Evolutionary conservation across 2,797 vertebrate species (phyloP).

Genomic region (Champsocephalus esox): DNA sequence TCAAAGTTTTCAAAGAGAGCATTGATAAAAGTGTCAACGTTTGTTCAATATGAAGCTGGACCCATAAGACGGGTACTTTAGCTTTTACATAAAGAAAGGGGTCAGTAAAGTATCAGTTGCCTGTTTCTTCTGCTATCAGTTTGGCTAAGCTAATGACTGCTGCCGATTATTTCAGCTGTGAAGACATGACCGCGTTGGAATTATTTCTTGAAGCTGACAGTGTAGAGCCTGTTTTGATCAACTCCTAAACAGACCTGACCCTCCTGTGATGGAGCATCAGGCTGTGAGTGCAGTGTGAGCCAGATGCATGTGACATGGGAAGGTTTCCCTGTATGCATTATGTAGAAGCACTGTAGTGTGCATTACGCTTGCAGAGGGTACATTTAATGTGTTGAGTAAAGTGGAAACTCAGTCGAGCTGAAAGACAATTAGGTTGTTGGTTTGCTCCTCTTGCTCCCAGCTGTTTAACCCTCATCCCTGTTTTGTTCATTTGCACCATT

Average conservation of each 20-base stretch:
- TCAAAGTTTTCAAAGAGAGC: not conserved
- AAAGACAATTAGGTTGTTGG: slow-evolving; percentile 23
- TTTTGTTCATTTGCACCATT: slow-evolving; percentile 48
- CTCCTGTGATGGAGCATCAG: not conserved
- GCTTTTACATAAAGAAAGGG: not conserved
- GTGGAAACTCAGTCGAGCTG: slow-evolving; percentile 9
- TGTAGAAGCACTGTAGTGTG: not conserved
- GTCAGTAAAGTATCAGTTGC: not conserved
- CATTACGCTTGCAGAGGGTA: not conserved
- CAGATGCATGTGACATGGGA: not conserved
- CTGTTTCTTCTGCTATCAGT: not conserved
- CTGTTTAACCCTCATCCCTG: slow-evolving; percentile 34
- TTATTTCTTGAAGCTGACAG: too few species aligned
- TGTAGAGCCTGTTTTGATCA: too few species aligned
- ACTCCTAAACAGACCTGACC: not conserved
- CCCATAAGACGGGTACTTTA: not conserved
- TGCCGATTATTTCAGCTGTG: too few species aligned
- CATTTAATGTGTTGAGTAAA: slow-evolving; percentile 1
- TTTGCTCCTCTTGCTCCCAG: slow-evolving; percentile 13
- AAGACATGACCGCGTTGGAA: too few species aligned
- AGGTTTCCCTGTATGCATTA: not conserved
- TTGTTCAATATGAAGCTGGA: not conserved
- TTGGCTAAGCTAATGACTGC: not conserved
- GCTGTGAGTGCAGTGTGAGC: not conserved
- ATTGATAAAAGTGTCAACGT: not conserved